Evolutionary conservation across 2,797 vertebrate species (phyloP), one percentile per base, ranked within the genome.

Genomic region (Melanogrammus aeglefinus): DNA sequence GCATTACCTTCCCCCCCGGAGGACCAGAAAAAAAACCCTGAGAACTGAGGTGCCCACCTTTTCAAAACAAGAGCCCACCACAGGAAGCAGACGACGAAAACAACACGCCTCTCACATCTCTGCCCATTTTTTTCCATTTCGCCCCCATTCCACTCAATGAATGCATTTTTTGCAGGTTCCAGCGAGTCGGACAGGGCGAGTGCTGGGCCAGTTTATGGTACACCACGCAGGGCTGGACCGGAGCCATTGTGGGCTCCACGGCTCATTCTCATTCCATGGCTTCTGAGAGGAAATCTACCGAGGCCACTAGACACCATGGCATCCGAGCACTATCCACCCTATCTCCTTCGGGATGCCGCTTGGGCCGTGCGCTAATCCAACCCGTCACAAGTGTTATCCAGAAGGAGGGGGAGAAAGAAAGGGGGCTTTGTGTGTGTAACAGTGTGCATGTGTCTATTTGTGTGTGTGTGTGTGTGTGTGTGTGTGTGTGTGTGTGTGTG

Each of bases 321-420:
- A 79, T 82, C 77, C 7, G 8, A 84, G 82, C 75, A 80, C 89
- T 89, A 88, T 83, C 88, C 80, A 47, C 24, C 77, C 81, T 76
- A 82, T 85, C 81, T 90, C 88, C 84, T 14, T 9, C 18, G 85
- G 86, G 86, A 82, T 73, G 71, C 66, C 77, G 85, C 84, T 88
- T 77, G 73, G 77, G 77, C 75, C 18, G 13, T 36, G 81, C 86
- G 90, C 83, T 90, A 91, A 92, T 88, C 90, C 88, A 89, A 91
- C 82, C 82, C 16, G 0, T 81, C 78, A 82, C 82, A 74, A 86
- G 86, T 84, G 85, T 86, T 87, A 87, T 80, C 79, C 85, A 88
- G 84, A 86, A 80, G 82, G 82, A 81, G 80, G 73, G 82, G 76
- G 78, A 76, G 13, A 47, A 75, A 79, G 76, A 75, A 82, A 1